Conservation (phyloP, 2,113 vertebrate species). For the Equus quagga region DNA sequence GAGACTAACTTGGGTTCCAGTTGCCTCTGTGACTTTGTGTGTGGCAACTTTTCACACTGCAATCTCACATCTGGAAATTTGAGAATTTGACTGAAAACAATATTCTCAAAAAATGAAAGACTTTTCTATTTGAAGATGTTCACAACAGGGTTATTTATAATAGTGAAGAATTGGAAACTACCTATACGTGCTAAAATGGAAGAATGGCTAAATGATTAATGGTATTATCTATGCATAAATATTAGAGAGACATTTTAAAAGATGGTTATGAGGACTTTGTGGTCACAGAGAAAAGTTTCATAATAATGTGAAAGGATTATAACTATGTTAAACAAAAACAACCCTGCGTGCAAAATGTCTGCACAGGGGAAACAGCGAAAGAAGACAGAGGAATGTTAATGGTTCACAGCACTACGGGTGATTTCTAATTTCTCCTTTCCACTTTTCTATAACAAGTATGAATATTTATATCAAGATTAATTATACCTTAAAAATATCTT, state of each 20-base stretch:
- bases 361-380: neutral
- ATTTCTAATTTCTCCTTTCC: neutral
- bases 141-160: neutral
- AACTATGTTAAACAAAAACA: neutral
- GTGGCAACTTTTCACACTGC: neutral
- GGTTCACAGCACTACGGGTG: neutral
- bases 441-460: neutral
- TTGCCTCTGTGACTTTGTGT: neutral
- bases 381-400: neutral
- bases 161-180: neutral
- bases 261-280: neutral
- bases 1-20: neutral
- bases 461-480: constrained; percentile 40
- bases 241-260: neutral
- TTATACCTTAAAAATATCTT: constrained; percentile 19
- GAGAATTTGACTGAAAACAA: neutral
- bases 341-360: neutral
- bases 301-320: neutral
- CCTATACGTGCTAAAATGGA: neutral
- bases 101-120: neutral
- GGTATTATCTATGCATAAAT: neutral
- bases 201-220: neutral
- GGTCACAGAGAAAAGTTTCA: neutral
- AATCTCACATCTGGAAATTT: neutral
- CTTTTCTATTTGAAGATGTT: neutral